These are phyloP conservation scores for Urocyon cinereoargenteus DNA, from an alignment of 2,797 vertebrate genomes.

Conservation along the genomic window DNA sequence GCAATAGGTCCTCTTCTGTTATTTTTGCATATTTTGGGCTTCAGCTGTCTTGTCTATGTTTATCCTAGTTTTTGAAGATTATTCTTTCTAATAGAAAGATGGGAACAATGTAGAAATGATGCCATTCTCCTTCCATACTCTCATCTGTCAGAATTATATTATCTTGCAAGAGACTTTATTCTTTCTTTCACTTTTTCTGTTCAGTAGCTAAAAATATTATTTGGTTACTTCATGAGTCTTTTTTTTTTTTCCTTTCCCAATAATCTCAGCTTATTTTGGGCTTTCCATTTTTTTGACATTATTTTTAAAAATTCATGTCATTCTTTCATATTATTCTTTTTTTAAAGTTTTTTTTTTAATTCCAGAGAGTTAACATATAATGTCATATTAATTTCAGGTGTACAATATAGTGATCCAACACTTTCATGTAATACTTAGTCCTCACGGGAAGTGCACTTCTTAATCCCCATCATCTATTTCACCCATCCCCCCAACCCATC, in stretches of 20 bases:
- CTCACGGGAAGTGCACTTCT: background rate
- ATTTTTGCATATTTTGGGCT: background rate
- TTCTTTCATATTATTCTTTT: background rate
- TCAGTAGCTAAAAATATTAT: conserved; percentile 6
- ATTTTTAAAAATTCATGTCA: background rate
- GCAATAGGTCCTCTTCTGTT: background rate
- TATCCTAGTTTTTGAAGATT: background rate
- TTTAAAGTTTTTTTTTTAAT: background rate
- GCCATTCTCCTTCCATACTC: background rate
- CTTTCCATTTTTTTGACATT: background rate
- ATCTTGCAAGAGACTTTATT: background rate
- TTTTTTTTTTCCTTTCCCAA: background rate
- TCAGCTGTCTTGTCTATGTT: background rate
- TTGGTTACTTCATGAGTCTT: background rate
- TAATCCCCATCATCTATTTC: background rate
- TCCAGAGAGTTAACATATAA: background rate
- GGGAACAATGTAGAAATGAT: background rate
- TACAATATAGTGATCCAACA: background rate
- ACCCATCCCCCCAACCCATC: background rate
- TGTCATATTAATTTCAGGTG: background rate
- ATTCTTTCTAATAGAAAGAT: background rate
- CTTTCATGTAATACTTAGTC: background rate
- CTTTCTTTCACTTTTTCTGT: conserved; percentile 26
- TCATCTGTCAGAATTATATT: background rate
- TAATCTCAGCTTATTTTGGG: conserved; percentile 10